Evolutionary conservation across 2,797 vertebrate species (phyloP), one percentile per base, ranked within the genome.

Genomic region (Leptatherina wallacei): DNA sequence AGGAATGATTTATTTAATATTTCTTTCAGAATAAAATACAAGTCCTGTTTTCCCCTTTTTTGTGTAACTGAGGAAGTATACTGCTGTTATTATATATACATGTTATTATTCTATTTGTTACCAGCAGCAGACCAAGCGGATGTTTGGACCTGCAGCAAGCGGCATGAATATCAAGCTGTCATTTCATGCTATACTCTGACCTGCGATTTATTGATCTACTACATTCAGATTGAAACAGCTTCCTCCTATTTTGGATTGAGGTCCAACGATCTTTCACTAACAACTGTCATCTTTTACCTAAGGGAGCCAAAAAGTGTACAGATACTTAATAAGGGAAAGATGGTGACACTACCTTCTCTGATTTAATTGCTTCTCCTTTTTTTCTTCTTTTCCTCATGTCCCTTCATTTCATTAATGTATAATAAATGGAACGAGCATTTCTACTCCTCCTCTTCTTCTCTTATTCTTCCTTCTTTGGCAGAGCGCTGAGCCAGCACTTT

Each of bases 401-500:
- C 52, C 52, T 52, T 57, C 59, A 33, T 75, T 67, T 83, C 77
- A 73, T 69, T 81, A 80, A 73, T 79, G 47, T 75, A 64, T 33
- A 51, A 80, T 73, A 86, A n/a, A 81, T 49, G 75, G 73, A 77
- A 58, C 29, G 24, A 73, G 61, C 74, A 79, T 65, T 67, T 73
- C 64, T 56, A 71, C 68, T 65, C 49, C 59, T 80, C 64, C 65
- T 42, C 60, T 71, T 63, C 56, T 82, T 55, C 54, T 42, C 60
- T 73, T 63, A 49, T 80, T 58, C 51, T 79, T 58, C 77, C 66
- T 75, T 74, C 44, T 63, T 73, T 74, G 58, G 73, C 77, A 87
- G 61, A 75, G n/a, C 80, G 90, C 92, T 93, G 91, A 93, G 83
- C 64, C 78, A 78, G 91, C 81, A 68, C n/a, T 68, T 69, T 49